These are phyloP conservation scores for Archivesica marissinica DNA, from an alignment of 1,140 invertebrate genomes.

Conservation along the genomic window DNA sequence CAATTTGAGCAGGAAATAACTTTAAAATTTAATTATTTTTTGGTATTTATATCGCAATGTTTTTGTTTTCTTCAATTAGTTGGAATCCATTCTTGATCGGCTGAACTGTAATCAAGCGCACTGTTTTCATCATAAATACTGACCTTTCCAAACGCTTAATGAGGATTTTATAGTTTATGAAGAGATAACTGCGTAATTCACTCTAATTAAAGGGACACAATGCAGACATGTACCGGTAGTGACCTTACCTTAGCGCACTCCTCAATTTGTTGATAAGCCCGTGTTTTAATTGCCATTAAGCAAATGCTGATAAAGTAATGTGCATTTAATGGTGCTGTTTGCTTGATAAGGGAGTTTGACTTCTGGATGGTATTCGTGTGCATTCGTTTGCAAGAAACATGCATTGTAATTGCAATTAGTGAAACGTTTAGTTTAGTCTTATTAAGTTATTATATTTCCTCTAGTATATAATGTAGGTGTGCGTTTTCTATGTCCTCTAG, in stretches of 20 bases:
- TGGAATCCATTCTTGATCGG: neutral
- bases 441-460: too few relatives aligned
- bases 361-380: conserved; percentile 17
- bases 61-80: too few relatives aligned
- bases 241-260: neutral
- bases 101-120: neutral
- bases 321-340: conserved; percentile 10
- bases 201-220: conserved; percentile 41
- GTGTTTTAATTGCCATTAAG: conserved; percentile 41
- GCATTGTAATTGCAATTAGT: too few relatives aligned
- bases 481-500: too few relatives aligned
- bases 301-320: conserved; percentile 21
- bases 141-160: neutral
- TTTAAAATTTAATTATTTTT: too few relatives aligned
- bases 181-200: conserved; percentile 22
- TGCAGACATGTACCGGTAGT: conserved; percentile 25
- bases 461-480: too few relatives aligned
- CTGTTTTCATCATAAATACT: neutral
- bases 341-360: conserved; percentile 1
- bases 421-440: too few relatives aligned
- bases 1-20: too few relatives aligned
- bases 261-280: neutral
- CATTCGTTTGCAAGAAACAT: too few relatives aligned
- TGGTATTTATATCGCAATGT: too few relatives aligned
- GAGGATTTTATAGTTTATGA: conserved; percentile 8